Evolutionary conservation across 2,797 vertebrate species (phyloP).

Genomic region (Chelonia mydas): DNA sequence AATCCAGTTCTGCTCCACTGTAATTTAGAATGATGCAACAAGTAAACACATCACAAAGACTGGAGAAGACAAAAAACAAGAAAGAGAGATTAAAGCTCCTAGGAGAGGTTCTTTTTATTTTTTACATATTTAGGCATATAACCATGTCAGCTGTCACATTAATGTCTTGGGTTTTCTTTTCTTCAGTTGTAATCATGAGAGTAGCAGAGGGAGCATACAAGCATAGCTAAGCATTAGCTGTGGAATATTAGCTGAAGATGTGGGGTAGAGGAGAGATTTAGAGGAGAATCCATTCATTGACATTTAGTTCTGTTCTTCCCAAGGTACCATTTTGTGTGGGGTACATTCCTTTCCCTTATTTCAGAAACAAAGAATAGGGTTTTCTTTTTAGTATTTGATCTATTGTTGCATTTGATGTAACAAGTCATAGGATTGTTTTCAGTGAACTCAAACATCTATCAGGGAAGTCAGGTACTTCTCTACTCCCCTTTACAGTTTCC

Average conservation of each 20-base stretch:
- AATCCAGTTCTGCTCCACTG: slow-evolving; percentile 24
- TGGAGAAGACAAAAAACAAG: background rate
- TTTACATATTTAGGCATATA: background rate
- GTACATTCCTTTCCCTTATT: background rate
- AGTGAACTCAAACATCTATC: background rate
- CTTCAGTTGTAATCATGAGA: background rate
- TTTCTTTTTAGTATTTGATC: background rate
- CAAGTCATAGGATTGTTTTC: background rate
- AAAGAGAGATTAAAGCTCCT: background rate
- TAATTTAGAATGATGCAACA: background rate
- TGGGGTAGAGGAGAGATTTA: background rate
- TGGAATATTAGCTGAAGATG: background rate
- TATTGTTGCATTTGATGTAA: background rate
- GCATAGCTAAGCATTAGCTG: background rate
- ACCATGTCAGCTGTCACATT: background rate
- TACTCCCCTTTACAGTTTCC: background rate
- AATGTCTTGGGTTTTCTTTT: background rate
- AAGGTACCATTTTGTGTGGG: background rate
- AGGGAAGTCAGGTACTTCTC: background rate
- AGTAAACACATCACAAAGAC: background rate
- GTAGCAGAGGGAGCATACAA: background rate
- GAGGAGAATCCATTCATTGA: background rate
- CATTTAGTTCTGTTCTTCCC: background rate
- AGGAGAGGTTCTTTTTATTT: background rate
- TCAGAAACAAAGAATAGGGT: background rate